Conservation (phyloP, 2,113 vertebrate species). For the Lanius ludovicianus region DNA sequence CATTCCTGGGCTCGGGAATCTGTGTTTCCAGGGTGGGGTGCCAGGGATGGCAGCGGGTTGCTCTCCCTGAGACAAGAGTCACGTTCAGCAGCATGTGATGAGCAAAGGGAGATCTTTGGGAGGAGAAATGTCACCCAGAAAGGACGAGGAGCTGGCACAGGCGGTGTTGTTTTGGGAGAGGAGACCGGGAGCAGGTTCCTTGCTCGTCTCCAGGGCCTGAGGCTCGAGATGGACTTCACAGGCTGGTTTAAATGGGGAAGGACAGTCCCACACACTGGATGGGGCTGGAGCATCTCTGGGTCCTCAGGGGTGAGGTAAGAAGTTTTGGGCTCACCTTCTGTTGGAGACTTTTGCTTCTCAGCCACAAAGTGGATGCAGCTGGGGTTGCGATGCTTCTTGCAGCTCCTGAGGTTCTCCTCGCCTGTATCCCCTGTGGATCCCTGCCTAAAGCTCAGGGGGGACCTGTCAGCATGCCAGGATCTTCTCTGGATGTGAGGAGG, state of each 20-base stretch:
- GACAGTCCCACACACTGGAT: background rate
- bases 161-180: background rate
- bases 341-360: background rate
- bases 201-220: background rate
- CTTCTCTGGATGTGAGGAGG: background rate
- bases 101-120: background rate
- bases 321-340: background rate
- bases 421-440: rapidly evolving
- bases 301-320: background rate
- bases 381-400: background rate
- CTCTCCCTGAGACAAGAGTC: background rate
- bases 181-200: background rate
- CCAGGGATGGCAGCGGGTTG: background rate
- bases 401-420: background rate
- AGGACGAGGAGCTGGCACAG: rapidly evolving
- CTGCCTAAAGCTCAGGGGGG: background rate
- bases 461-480: background rate
- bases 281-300: background rate
- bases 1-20: background rate
- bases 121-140: background rate
- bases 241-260: rapidly evolving
- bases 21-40: background rate
- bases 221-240: background rate
- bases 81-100: background rate
- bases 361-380: background rate